These are phyloP conservation scores for Latrodectus elegans DNA, from an alignment of 2,888 invertebrate genomes.

Conservation along the genomic window DNA sequence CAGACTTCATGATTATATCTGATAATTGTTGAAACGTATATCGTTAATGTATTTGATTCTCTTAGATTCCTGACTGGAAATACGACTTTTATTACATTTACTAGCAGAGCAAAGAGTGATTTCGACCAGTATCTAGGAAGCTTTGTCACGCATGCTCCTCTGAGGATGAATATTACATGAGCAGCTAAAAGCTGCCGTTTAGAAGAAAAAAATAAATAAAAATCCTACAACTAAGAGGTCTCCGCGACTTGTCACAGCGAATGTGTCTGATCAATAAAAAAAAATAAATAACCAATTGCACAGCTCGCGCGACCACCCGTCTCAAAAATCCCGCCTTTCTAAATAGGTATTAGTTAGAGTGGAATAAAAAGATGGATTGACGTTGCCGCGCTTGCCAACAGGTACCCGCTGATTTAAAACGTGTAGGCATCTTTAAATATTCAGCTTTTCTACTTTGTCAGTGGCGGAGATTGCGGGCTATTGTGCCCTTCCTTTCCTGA, in stretches of 20 bases:
- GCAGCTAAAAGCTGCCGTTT: background rate
- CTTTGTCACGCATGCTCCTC: background rate
- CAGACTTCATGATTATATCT: no score
- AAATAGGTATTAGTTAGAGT: slow-evolving; percentile 14
- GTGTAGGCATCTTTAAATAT: slow-evolving; percentile 52
- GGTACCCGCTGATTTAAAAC: slow-evolving; percentile 48
- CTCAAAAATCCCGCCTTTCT: slow-evolving; percentile 18
- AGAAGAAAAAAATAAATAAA: background rate
- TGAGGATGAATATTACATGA: slow-evolving; percentile 20
- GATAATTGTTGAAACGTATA: no score
- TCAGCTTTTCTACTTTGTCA: slow-evolving; percentile 57
- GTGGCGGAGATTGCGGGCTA: slow-evolving; percentile 60
- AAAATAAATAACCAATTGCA: slow-evolving; percentile 18
- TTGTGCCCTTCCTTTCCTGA: slow-evolving; percentile 61
- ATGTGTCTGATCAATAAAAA: slow-evolving; percentile 9
- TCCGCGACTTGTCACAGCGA: slow-evolving; percentile 43
- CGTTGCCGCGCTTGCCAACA: slow-evolving; percentile 59
- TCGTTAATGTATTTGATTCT: no score
- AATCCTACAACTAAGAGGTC: slow-evolving; percentile 17
- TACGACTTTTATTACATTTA: no score
- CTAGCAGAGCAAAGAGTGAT: background rate
- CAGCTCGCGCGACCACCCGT: background rate
- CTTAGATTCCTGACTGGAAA: no score
- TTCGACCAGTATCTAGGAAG: slow-evolving; percentile 10
- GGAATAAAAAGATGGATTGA: slow-evolving; percentile 42